Percentiles rank a stretch among this genome's conserved stretches.
Evolutionary conservation across 2,113 vertebrate species (phyloP).

Genomic region (Chamaetylas fuelleborni): DNA sequence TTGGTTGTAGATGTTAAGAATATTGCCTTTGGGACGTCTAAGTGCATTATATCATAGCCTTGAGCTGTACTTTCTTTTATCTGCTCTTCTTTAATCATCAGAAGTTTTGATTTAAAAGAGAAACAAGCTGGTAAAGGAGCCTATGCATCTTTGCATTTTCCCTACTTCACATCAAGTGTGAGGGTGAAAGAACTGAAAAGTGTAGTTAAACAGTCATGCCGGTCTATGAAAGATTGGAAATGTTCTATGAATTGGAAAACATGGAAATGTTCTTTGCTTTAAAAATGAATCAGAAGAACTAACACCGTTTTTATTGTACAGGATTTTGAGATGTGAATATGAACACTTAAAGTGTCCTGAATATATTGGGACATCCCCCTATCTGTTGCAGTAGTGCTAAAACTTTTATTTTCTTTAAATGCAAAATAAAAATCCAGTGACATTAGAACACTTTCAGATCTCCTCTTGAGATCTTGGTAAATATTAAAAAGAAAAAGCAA

Average conservation of each 20-base stretch:
- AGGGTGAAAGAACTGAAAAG: background rate
- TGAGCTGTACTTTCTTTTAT: background rate
- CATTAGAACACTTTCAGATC: background rate
- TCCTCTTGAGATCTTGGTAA: background rate
- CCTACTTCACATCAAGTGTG: background rate
- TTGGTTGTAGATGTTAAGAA: slow-evolving; percentile 5
- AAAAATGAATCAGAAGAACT: slow-evolving; percentile 35
- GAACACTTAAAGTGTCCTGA: background rate
- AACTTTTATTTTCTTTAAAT: background rate
- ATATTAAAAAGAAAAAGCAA: background rate
- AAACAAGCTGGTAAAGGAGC: slow-evolving; percentile 8
- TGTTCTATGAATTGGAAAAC: slow-evolving; percentile 32
- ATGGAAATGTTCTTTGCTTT: slow-evolving; percentile 43
- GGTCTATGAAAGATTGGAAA: background rate
- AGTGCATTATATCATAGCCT: slow-evolving; percentile 34
- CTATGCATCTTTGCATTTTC: background rate
- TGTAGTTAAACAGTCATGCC: slow-evolving; percentile 21
- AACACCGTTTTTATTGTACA: slow-evolving; percentile 36
- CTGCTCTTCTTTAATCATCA: slow-evolving; percentile 29
- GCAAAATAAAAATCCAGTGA: background rate
- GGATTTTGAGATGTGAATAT: background rate
- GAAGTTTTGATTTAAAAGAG: slow-evolving; percentile 45
- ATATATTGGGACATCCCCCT: background rate
- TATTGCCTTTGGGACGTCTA: slow-evolving; percentile 45
- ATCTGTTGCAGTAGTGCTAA: background rate